Base-by-base conservation (phyloP, 2,888 invertebrate species). In the Aphidius colemani region DNA sequence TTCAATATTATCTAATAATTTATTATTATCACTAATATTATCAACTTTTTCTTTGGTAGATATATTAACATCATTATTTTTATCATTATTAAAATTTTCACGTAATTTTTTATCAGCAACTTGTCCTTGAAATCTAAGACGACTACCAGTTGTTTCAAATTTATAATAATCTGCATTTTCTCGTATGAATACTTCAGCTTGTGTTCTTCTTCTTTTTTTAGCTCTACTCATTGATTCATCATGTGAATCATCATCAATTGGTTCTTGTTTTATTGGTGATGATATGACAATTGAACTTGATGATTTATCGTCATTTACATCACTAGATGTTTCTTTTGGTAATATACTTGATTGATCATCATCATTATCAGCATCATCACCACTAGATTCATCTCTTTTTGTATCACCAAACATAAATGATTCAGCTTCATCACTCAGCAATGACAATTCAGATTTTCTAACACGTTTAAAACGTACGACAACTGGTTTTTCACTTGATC, bases 361-460 rank as follows among this genome's bases (percentile, higher is more conserved):
- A 10, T 86, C 87, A 0, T 88, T 88, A 6, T 86, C 86, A 0
- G 85, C 85, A 9, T 85, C 85, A 0, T 85, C 85, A 9, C 85
- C 85, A 30, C 86, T 86, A 63, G 84, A 85, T 64, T 88, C 88
- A 13, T 89, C 88, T 49, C 88, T 85, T 71, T 87, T 89, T 0
- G 93, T 90, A 65, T 85, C 85, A 6, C 85, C 84, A 76, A 94
- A 94, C 88, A 94, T 89, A 77, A 94, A 94, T 72, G 91, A 93
- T 74, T 93, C 93, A 0, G 94, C 94, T 79, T 94, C 94, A 72
- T 93, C 92, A 74, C 92, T 93, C 56, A 94, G 81, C 58, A 90
- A 86, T 0, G 89, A 88, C 58, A 94, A 76, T 79, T 93, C 92
- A 0, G 92, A 89, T 58, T 88, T 87, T 6, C 92, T 85, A 13